These are phyloP conservation scores for Syngnathus rostellatus DNA, from an alignment of 2,797 vertebrate species.

Conservation along the genomic window DNA sequence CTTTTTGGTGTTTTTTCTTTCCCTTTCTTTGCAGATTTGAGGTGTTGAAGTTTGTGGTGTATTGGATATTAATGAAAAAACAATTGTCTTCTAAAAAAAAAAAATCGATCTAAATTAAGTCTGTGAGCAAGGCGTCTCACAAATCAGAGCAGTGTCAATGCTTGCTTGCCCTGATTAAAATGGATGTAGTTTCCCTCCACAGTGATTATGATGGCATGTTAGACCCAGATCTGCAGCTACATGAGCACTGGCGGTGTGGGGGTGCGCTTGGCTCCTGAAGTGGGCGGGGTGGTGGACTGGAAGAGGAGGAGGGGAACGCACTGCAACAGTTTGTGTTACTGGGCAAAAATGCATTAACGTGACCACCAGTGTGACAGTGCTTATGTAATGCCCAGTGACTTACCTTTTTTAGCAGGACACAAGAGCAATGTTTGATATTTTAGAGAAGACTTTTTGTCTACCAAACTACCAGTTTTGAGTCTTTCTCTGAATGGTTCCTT, in stretches of 20 bases:
- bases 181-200: conserved; percentile 30
- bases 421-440: not conserved
- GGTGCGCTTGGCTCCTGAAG: conserved; percentile 29
- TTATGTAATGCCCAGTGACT: conserved; percentile 32
- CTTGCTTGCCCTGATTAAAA: conserved; percentile 49
- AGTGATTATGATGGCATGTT: conserved; percentile 35
- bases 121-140: conserved; percentile 31
- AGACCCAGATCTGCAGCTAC: conserved; percentile 45
- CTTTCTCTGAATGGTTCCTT: too few species aligned
- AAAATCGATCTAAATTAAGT: conserved; percentile 10
- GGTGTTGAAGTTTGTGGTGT: conserved; percentile 15
- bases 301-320: conserved; percentile 20
- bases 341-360: conserved; percentile 49
- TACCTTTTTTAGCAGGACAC: conserved; percentile 23
- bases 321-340: conserved; percentile 52
- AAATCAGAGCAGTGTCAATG: conserved; percentile 25
- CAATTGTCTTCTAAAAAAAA: conserved; percentile 2
- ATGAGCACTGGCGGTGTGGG: conserved; percentile 11
- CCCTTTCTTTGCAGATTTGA: not conserved
- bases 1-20: not conserved
- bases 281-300: conserved; percentile 34
- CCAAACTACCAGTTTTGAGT: too few species aligned
- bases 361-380: conserved; percentile 48
- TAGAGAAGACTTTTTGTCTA: too few species aligned
- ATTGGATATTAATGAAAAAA: conserved; percentile 2